Evolutionary conservation across 2,888 invertebrate genomes (phyloP), one percentile per base, ranked within the genome.

Genomic region (Coenonympha glycerion): DNA sequence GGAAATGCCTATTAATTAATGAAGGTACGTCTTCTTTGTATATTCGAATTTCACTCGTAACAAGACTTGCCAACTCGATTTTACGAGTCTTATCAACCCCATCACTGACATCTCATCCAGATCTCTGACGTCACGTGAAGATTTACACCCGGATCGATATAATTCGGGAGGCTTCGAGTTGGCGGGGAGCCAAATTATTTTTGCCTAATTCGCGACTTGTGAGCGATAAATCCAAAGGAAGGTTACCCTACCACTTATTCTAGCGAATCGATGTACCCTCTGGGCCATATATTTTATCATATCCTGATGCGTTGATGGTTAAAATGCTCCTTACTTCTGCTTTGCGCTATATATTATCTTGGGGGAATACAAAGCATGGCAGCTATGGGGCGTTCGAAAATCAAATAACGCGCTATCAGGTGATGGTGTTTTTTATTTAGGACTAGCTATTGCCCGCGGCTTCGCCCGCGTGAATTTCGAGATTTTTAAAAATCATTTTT

Each of bases 201-300:
- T 77, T 77, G 79, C 72, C 74, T 76, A 76, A 76, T 76, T 77
- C 68, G 58, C 66, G 61, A 66, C 61, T 71, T 64, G 61, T 58
- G 59, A 68, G 68, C 57, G 69, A 76, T 76, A 75, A 75, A 79
- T 77, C 68, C 64, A 56, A 53, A 49, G 47, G 65, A 67, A 78
- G 73, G 73, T 65, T 68, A 64, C 61, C 61, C 61, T 50, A 61
- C 66, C 52, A 45, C 54, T 46, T 55, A 55, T 52, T 53, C 49
- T 52, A 42, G 50, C 39, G 48, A 50, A 57, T 53, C 54, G 40
- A 57, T 52, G 48, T 55, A 47, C 46, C 48, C 56, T 48, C 44
- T 49, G 52, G 48, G 36, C 42, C 49, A 51, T 57, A 51, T 57
- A 55, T 53, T 53, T 55, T 53, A 55, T 53, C 51, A 46, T 53